Evolutionary conservation across 1,140 invertebrate genomes (phyloP), one percentile per base, ranked within the genome.

Genomic region (Plodia interpunctella): DNA sequence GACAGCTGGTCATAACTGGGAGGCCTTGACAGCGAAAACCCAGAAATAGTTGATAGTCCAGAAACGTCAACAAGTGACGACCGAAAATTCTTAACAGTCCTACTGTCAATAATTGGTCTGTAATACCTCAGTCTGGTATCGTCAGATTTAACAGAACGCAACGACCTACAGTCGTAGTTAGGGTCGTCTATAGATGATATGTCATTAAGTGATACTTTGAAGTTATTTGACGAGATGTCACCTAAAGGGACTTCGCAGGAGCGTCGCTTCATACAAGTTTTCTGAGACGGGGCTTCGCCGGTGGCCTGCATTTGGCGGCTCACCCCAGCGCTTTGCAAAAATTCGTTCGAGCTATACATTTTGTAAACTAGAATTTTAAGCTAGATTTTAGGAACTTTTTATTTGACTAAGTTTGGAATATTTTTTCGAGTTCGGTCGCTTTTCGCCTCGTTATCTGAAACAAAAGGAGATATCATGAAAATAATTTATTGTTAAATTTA

Each of bases 291-390:
- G 0, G 86, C 62, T 51, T 89, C 84, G 1, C 83, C 86, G 2
- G 84, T 86, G 1, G 86, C 86, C 54, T 89, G 81, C 86, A 89
- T 89, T 55, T 89, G 84, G 0, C 86, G 81, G 55, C 84, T 88
- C 0, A 88, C 86, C 44, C 86, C 86, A 10, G 86, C 86, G 55
- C 84, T 87, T 49, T 88, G 84, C 66, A 88, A 62, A 56, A 88
- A 88, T 67, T 88, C 86, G 62, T 82, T 88, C 5, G 86, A 88
- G 74, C 78, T 85, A 52, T 88, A 88, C 83, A 86, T 88, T 80
- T 80, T 80, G 52, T 74, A 80, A 57, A 50, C 66, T 76, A 80
- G 21, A 25, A 3, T 25, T 25, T 25, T 25, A 25, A 28, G 38
- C 57, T 59, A 60, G 49, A 53, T 70, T n/a, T 78, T 84, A 88